Conservation (phyloP, 2,113 vertebrate species). For the Condylura cristata region DNA sequence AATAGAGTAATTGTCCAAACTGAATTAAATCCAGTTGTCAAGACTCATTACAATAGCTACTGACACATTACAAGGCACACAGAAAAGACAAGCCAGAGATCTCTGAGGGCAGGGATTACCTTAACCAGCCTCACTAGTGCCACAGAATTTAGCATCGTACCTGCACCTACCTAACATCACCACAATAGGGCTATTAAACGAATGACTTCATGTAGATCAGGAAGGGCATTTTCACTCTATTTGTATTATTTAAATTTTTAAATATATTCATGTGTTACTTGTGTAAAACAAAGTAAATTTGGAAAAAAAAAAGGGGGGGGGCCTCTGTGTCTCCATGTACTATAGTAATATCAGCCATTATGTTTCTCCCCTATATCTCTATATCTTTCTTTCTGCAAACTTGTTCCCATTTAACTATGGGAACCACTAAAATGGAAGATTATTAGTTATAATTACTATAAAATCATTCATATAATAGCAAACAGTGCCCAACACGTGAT, state of each 20-base stretch:
- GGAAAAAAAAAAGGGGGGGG: neutral
- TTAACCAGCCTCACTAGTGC: neutral
- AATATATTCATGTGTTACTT: neutral
- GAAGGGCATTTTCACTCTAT: neutral
- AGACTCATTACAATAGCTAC: neutral
- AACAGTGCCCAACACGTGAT: neutral
- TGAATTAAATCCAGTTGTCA: neutral
- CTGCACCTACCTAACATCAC: neutral
- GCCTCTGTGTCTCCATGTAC: neutral
- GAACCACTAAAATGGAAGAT: neutral
- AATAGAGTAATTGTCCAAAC: neutral
- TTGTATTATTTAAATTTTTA: neutral
- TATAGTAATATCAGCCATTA: neutral
- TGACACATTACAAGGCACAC: neutral
- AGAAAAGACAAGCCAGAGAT: constrained; percentile 5
- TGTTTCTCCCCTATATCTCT: neutral
- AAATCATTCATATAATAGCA: neutral
- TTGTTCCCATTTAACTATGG: neutral
- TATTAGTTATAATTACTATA: neutral
- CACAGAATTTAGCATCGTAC: neutral
- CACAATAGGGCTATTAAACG: neutral
- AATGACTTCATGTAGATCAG: neutral
- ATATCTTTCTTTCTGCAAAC: neutral
- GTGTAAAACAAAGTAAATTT: neutral
- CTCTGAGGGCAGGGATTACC: neutral